phyloP scores from a whole-genome alignment of 2,113 vertebrate species.

The Phoxinus phoxinus region DNA sequence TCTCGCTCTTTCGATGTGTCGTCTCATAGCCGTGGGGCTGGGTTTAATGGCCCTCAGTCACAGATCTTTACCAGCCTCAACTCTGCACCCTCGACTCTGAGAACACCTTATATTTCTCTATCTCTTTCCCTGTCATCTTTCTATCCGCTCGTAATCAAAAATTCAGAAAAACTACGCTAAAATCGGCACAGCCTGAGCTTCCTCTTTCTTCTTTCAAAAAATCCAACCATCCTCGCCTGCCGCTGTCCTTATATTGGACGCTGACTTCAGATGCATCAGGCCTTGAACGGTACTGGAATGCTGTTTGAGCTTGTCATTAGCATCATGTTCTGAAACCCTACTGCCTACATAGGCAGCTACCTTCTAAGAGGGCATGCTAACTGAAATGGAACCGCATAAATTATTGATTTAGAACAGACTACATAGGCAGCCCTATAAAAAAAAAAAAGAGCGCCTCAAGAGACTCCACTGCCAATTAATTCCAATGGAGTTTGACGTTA shows the following conservation, averaged over 20 bases:
- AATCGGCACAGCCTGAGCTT: neutral
- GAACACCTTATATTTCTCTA: neutral
- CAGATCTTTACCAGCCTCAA: constrained; percentile 66
- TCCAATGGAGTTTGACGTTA: neutral
- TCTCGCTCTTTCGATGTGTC: constrained; percentile 38
- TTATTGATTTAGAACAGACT: neutral
- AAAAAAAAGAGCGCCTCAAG: neutral
- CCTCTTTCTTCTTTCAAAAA: neutral
- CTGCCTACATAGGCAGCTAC: neutral
- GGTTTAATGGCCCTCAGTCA: constrained; percentile 74
- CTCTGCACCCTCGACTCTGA: constrained; percentile 43
- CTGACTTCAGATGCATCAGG: neutral
- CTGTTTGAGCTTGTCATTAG: neutral
- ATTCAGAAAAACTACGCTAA: neutral
- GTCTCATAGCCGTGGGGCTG: constrained; percentile 68
- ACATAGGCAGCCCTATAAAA: neutral
- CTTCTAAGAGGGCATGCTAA: neutral
- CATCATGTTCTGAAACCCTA: neutral
- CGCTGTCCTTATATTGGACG: neutral
- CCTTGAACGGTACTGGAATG: neutral
- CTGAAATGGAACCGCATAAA: neutral
- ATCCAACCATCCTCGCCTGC: neutral
- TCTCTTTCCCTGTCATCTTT: constrained; percentile 13
- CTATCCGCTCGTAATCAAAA: constrained; percentile 17
- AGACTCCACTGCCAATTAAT: neutral